Percentiles rank a stretch among this genome's conserved stretches.
Conservation (phyloP, 2,113 vertebrate genomes). For the Scatophagus argus region DNA sequence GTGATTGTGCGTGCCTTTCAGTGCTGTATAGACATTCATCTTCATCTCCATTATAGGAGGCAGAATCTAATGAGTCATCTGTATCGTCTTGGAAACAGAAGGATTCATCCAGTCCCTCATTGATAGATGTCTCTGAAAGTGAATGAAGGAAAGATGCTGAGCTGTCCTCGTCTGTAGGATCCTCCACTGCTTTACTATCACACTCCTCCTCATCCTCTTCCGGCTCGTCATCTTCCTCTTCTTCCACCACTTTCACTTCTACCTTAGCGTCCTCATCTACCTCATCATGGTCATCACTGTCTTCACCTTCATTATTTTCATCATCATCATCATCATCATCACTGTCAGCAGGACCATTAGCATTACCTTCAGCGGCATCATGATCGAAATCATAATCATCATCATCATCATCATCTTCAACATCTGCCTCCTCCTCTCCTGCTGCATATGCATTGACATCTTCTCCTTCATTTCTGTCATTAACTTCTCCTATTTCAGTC, state of each 20-base stretch:
- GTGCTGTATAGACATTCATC: constrained; percentile 90
- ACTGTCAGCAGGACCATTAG: constrained; percentile 10
- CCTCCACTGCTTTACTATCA: constrained; percentile 68
- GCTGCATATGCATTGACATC: constrained; percentile 82
- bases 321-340: constrained; percentile 9
- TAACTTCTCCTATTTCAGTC: constrained; percentile 62
- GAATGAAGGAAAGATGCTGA: constrained; percentile 94
- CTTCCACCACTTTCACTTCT: constrained; percentile 81
- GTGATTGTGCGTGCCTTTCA: constrained; percentile 87
- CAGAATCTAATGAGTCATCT: constrained; percentile 93
- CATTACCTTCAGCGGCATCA: constrained; percentile 21
- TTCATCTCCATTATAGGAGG: constrained; percentile 91
- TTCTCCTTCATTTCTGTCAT: constrained; percentile 70
- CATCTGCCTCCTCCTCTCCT: constrained; percentile 86
- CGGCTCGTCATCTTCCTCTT: constrained; percentile 53
- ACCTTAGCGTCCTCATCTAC: constrained; percentile 79
- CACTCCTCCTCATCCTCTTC: constrained; percentile 53
- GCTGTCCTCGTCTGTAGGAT: constrained; percentile 87
- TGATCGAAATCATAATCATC: constrained; percentile 60
- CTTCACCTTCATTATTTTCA: constrained; percentile 34
- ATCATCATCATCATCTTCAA: constrained; percentile 81
- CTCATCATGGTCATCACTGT: constrained; percentile 28
- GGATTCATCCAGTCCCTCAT: constrained; percentile 91
- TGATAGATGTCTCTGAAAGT: constrained; percentile 94
- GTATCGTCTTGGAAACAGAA: constrained; percentile 95